These are phyloP conservation scores for Apodemia zela DNA, from an alignment of 2,888 invertebrate genomes.

Conservation along the genomic window DNA sequence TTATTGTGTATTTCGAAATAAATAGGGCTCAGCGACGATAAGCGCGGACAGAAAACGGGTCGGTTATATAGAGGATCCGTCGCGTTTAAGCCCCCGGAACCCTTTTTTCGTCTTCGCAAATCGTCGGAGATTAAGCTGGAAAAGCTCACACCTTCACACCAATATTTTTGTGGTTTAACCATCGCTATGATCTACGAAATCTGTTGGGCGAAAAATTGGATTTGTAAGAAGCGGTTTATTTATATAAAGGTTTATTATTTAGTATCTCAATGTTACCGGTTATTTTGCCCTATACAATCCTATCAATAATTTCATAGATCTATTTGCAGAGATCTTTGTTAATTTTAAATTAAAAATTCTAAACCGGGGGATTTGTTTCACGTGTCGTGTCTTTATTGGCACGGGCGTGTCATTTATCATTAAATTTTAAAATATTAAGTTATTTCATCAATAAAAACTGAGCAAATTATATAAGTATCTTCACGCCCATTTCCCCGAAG, in stretches of 20 bases:
- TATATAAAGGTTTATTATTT: neutral
- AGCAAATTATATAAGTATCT: no score
- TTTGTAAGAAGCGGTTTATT: slow-evolving; percentile 29
- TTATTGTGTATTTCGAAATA: slow-evolving; percentile 58
- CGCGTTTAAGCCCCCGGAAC: slow-evolving; percentile 58
- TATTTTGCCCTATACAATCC: neutral
- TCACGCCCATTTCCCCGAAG: no score
- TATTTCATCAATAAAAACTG: no score
- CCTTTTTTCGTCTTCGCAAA: slow-evolving; percentile 76
- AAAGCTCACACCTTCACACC: slow-evolving; percentile 70
- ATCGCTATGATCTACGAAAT: slow-evolving; percentile 59
- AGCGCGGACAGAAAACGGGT: slow-evolving; percentile 55
- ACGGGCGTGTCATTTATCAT: no score
- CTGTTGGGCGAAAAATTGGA: slow-evolving; percentile 49
- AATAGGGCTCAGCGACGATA: slow-evolving; percentile 60
- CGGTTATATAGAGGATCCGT: slow-evolving; percentile 53
- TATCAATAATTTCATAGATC: no score
- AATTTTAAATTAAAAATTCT: no score
- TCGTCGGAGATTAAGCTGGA: slow-evolving; percentile 71
- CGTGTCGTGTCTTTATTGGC: no score
- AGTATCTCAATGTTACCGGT: neutral
- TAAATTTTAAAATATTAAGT: no score
- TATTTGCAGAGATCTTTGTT: no score
- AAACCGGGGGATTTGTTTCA: no score
- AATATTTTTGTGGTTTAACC: slow-evolving; percentile 69